A percentile compares a stretch with the other conserved stretches of the same genome.
Evolutionary conservation across 2,113 vertebrate genomes (phyloP).

Genomic region (Aythya baeri): DNA sequence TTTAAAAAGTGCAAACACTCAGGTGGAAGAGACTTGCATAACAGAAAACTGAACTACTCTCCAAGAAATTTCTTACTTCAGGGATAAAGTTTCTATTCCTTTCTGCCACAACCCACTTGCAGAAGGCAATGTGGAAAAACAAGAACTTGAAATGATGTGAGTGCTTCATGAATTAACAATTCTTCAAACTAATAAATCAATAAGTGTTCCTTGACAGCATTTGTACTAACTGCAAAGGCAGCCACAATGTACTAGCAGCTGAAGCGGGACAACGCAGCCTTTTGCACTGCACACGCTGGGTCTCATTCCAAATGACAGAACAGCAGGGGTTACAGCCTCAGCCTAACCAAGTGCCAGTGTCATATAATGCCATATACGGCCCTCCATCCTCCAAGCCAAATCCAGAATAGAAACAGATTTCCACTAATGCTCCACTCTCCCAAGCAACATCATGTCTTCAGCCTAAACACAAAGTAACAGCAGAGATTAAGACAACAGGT

Average conservation of each 20-base stretch:
- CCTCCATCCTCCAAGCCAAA: not conserved
- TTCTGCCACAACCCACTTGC: not conserved
- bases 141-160: not conserved
- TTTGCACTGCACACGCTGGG: not conserved
- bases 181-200: not conserved
- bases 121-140: not conserved
- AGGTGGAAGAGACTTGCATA: not conserved
- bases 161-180: not conserved
- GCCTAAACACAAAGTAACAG: not conserved
- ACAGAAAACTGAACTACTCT: not conserved
- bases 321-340: not conserved
- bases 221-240: not conserved
- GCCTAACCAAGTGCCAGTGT: not conserved
- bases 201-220: not conserved
- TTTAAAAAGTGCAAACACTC: not conserved
- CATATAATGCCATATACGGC: fast-evolving
- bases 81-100: not conserved
- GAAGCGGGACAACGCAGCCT: not conserved
- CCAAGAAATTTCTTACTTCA: not conserved
- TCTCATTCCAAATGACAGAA: not conserved
- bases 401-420: not conserved
- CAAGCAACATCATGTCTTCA: not conserved
- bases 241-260: not conserved
- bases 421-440: not conserved
- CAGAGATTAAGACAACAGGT: not conserved